Percentiles rank a stretch among this genome's conserved stretches.
These are phyloP conservation scores for Phoxinus phoxinus DNA, from an alignment of 2,113 vertebrate genomes.

Conservation along the genomic window DNA sequence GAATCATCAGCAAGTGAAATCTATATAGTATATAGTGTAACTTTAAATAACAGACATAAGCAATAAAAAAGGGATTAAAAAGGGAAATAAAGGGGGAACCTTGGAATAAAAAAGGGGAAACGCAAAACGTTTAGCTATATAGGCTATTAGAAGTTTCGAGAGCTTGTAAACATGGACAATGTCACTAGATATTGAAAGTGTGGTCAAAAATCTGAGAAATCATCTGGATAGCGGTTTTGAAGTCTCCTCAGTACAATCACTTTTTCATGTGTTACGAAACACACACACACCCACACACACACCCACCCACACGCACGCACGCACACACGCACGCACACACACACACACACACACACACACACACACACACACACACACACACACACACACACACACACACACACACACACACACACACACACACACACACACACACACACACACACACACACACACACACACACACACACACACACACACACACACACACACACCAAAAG, in stretches of 20 bases:
- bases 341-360: no score
- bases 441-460: no score
- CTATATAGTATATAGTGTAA: neutral
- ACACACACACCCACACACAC: neutral
- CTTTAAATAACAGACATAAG: neutral
- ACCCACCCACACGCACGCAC: no score
- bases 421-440: no score
- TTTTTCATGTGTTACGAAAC: slow-evolving; percentile 53
- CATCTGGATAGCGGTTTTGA: slow-evolving; percentile 16
- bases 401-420: no score
- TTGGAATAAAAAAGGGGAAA: neutral
- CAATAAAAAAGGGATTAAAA: neutral
- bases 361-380: no score
- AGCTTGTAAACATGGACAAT: neutral
- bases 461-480: no score
- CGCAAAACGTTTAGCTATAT: neutral
- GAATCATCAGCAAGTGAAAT: neutral
- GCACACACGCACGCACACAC: no score
- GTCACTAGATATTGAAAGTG: neutral
- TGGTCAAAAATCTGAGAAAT: neutral
- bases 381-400: no score
- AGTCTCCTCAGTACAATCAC: neutral
- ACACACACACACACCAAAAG: slow-evolving; percentile 50
- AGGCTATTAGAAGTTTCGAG: neutral
- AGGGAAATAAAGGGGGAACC: neutral